These are phyloP conservation scores for Micromussa lordhowensis DNA, from an alignment of 92 coral and sea anemone species.

Conservation along the genomic window DNA sequence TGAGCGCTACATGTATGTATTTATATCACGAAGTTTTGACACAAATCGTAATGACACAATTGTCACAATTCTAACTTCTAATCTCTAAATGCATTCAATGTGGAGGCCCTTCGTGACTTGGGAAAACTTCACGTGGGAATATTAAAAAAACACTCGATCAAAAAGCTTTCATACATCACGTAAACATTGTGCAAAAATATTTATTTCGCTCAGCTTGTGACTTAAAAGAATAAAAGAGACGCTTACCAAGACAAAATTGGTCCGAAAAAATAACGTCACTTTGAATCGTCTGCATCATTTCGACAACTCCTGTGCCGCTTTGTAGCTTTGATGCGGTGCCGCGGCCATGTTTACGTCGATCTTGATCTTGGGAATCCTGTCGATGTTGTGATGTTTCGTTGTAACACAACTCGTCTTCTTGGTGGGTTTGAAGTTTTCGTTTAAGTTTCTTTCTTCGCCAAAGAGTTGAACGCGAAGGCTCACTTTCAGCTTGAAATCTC, in stretches of 20 bases:
- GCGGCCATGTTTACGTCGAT: background rate
- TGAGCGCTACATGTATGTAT: too few species aligned
- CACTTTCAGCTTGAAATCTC: slow-evolving; percentile 22
- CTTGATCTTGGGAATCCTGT: background rate
- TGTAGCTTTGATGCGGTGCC: background rate
- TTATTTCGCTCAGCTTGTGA: too few species aligned
- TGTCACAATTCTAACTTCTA: too few species aligned
- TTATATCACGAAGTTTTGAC: too few species aligned
- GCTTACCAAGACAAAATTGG: slow-evolving; percentile 1
- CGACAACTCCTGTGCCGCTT: too few species aligned
- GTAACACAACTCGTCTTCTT: background rate
- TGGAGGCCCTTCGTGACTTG: too few species aligned
- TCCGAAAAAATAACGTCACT: background rate
- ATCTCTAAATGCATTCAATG: too few species aligned
- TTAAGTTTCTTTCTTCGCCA: slow-evolving; percentile 45
- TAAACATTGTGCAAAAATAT: too few species aligned
- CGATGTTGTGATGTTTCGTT: background rate
- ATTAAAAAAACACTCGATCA: too few species aligned
- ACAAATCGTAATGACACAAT: too few species aligned
- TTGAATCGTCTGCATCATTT: background rate
- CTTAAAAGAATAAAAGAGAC: background rate
- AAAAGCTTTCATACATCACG: too few species aligned
- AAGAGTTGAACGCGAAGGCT: slow-evolving; percentile 55
- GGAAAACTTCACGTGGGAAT: too few species aligned
- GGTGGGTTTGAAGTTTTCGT: background rate